Conservation (phyloP, 2,113 vertebrate genomes). For the Acrocephalus arundinaceus region DNA sequence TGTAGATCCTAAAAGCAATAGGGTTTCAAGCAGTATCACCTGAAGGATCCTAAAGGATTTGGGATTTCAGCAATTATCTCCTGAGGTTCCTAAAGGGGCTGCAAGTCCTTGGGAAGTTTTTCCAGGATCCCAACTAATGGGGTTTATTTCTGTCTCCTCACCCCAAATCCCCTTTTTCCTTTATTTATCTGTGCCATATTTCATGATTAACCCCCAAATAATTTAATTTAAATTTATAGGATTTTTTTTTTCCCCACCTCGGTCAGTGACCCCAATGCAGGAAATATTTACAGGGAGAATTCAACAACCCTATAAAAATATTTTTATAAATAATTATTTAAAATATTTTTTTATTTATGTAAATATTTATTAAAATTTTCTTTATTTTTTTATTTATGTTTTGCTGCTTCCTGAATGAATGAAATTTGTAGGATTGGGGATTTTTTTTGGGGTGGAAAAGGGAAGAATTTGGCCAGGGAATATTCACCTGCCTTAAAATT, state of each 20-base stretch:
- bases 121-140: not conserved
- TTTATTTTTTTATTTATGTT: too few species aligned
- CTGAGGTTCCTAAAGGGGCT: too few species aligned
- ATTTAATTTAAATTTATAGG: not conserved
- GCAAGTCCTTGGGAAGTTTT: not conserved
- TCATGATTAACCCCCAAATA: not conserved
- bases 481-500: not conserved
- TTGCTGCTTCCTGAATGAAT: not conserved
- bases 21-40: not conserved
- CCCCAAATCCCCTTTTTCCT: not conserved
- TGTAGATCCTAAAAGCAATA: too few species aligned
- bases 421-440: not conserved
- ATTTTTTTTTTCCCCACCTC: not conserved
- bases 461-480: not conserved
- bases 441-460: not conserved
- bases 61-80: too few species aligned
- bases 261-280: not conserved
- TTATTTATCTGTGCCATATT: not conserved
- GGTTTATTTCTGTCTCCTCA: not conserved
- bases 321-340: too few species aligned
- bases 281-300: not conserved
- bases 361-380: too few species aligned
- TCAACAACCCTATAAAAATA: not conserved
- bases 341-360: not conserved
- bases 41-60: not conserved